phyloP scores from a whole-genome alignment of 1,140 invertebrate species.

The Diabrotica undecimpunctata region DNA sequence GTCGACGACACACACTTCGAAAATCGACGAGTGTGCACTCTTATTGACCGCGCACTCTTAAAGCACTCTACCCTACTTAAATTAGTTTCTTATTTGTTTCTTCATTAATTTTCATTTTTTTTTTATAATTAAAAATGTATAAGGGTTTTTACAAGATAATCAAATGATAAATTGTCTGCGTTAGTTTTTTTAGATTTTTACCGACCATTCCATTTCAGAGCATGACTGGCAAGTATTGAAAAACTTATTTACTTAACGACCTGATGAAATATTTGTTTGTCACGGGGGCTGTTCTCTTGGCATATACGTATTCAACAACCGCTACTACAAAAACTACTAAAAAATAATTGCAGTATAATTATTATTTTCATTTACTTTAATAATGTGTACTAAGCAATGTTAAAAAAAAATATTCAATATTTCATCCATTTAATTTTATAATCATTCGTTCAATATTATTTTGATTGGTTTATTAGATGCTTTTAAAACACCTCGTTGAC shows the following conservation, averaged over 20 bases:
- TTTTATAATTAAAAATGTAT: neutral
- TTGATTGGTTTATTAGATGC: too few species aligned
- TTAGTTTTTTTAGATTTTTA: neutral
- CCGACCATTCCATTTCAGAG: neutral
- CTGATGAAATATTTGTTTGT: neutral
- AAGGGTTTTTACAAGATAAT: neutral
- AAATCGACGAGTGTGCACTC: too few species aligned
- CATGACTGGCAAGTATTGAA: neutral
- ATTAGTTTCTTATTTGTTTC: neutral
- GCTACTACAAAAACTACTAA: too few species aligned
- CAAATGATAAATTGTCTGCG: neutral
- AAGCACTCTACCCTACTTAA: too few species aligned
- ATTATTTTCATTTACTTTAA: neutral
- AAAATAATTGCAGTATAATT: too few species aligned
- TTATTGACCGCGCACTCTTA: too few species aligned
- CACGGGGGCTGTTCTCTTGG: neutral
- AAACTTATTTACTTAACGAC: neutral
- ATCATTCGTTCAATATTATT: too few species aligned
- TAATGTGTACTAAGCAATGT: neutral
- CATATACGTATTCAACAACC: too few species aligned
- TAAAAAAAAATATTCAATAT: neutral
- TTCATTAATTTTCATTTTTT: neutral
- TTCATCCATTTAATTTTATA: too few species aligned
- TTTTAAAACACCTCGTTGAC: too few species aligned
- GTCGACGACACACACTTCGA: too few species aligned